Evolutionary conservation across 2,888 invertebrate genomes (phyloP).

Genomic region (Chloroclystis v-ata): DNA sequence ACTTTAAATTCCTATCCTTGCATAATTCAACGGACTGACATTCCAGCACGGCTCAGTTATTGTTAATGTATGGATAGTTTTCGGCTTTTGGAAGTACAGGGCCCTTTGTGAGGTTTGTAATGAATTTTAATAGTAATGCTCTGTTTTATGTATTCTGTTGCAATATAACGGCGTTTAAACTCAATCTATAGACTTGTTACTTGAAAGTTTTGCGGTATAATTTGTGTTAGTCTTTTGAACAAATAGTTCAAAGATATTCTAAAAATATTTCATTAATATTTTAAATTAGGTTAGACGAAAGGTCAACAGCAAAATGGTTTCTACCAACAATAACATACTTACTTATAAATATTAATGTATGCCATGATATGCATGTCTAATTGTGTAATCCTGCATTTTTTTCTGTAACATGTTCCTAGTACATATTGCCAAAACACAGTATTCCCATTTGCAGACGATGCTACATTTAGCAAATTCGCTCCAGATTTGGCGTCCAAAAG

Average conservation of each 20-base stretch:
- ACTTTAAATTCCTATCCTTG: constrained; percentile 38
- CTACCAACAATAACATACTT: too few relatives aligned
- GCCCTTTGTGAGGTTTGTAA: constrained; percentile 11
- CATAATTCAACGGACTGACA: constrained; percentile 48
- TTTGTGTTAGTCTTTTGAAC: too few relatives aligned
- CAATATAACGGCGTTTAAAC: constrained; percentile 4
- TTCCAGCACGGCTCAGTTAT: constrained; percentile 44
- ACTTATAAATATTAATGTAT: too few relatives aligned
- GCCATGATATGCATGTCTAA: too few relatives aligned
- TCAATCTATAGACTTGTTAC: neutral
- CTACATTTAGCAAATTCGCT: constrained; percentile 12
- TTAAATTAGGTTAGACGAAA: too few relatives aligned
- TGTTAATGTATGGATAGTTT: constrained; percentile 35
- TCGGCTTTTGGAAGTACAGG: constrained; percentile 26
- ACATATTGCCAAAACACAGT: neutral
- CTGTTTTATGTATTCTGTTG: too few relatives aligned
- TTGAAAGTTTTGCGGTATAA: neutral
- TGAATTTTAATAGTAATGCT: constrained; percentile 20
- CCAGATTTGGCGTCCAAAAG: constrained; percentile 45
- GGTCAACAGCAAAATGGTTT: too few relatives aligned
- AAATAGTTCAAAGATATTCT: too few relatives aligned
- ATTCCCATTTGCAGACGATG: neutral
- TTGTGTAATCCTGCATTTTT: too few relatives aligned
- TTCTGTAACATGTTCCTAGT: too few relatives aligned
- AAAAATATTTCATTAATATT: too few relatives aligned